A percentile compares a stretch with the other conserved stretches of the same genome.
Evolutionary conservation across 2,888 invertebrate species (phyloP).

Genomic region (Rhynchonema sp.): DNA sequence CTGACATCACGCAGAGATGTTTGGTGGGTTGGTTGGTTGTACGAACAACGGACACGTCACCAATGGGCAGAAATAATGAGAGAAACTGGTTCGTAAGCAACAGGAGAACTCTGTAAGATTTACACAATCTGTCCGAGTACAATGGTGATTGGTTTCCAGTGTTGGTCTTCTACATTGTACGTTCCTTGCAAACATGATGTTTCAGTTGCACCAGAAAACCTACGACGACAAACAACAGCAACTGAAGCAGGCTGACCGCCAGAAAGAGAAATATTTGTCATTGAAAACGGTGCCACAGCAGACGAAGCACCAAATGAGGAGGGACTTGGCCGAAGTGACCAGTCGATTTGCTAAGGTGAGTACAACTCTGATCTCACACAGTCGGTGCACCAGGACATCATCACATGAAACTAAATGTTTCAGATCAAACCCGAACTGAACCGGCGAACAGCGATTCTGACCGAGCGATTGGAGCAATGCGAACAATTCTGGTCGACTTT

Average conservation of each 20-base stretch:
- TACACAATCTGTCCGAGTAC: no score
- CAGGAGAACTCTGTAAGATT: no score
- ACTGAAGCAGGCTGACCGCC: not conserved
- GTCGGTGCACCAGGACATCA: no score
- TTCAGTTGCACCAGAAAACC: not conserved
- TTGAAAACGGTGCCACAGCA: not conserved
- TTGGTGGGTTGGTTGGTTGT: not conserved
- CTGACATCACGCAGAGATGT: slow-evolving; percentile 13
- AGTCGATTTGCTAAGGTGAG: not conserved
- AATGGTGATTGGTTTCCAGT: no score
- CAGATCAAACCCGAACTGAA: not conserved
- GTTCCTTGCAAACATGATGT: no score
- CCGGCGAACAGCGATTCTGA: not conserved
- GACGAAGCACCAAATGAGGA: not conserved
- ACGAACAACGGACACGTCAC: slow-evolving; percentile 5
- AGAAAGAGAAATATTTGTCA: not conserved
- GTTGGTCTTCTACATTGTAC: no score
- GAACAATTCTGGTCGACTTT: slow-evolving; percentile 20
- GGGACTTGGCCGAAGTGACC: not conserved
- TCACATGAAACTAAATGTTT: no score
- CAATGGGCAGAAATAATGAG: slow-evolving; percentile 5
- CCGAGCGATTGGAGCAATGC: slow-evolving; percentile 8
- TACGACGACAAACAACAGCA: not conserved
- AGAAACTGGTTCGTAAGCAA: slow-evolving; percentile 1
- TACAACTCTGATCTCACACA: no score